Evolutionary conservation across 2,113 vertebrate genomes (phyloP).

Genomic region (Lamprologus tigripictilis): DNA sequence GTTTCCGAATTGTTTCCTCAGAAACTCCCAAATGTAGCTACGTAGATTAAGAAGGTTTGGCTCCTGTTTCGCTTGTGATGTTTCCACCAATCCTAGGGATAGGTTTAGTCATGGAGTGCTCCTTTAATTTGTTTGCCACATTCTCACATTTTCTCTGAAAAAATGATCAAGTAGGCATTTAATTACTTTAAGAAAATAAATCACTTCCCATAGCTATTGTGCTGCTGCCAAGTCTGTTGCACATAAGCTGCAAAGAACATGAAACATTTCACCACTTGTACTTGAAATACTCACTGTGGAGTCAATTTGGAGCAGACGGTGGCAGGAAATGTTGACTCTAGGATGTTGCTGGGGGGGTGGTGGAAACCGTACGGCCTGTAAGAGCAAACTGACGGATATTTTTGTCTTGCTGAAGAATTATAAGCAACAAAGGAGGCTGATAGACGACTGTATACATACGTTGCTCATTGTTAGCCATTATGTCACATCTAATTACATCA

Average conservation of each 20-base stretch:
- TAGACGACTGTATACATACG: neutral
- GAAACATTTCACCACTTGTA: constrained; percentile 54
- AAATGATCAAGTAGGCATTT: constrained; percentile 73
- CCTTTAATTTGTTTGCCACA: constrained; percentile 73
- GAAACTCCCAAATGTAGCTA: constrained; percentile 46
- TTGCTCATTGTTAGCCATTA: neutral
- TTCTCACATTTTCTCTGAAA: constrained; percentile 58
- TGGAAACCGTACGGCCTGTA: neutral
- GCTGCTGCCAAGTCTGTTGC: constrained; percentile 58
- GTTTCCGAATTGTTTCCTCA: constrained; percentile 59
- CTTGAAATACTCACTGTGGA: constrained; percentile 37
- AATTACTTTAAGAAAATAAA: constrained; percentile 74
- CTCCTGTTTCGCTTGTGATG: constrained; percentile 39
- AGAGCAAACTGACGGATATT: neutral
- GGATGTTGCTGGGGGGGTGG: neutral
- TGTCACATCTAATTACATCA: constrained; percentile 7
- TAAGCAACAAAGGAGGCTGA: neutral
- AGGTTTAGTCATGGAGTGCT: constrained; percentile 72
- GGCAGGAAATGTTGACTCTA: neutral
- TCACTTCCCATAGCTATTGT: constrained; percentile 62
- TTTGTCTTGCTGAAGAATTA: neutral
- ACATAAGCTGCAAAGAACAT: constrained; percentile 57
- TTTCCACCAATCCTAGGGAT: constrained; percentile 62
- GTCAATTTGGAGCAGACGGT: constrained; percentile 23
- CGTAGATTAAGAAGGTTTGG: constrained; percentile 57